Base-by-base conservation (phyloP, 2,797 vertebrate genomes). In the Microctenopoma lineatum region DNA sequence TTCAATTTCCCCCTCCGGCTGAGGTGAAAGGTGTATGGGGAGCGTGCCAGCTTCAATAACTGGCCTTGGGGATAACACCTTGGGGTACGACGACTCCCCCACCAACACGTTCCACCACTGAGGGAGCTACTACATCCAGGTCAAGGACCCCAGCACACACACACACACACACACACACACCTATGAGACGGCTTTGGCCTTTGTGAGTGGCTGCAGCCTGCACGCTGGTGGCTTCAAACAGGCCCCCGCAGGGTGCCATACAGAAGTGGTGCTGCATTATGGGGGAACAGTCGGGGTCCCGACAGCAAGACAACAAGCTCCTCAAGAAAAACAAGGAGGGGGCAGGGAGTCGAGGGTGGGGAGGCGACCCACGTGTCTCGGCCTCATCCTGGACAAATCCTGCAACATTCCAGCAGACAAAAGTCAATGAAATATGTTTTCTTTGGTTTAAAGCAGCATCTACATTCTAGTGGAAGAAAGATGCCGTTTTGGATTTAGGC, bases 1-100 rank as follows among this genome's bases (percentile, higher is more conserved):
- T 91, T 90, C 85, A 90, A 89, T 86, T 83, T 71, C 81, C 82
- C 84, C 80, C 72, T 63, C 59, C 65, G 74, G 74, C 47, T 15
- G 42, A 75, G 86, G 80, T 84, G 77, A 86, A 85, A 87, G 87
- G 84, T 90, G 84, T 59, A 75, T 21, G 55, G 77, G 79, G 79
- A 79, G 82, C 27, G 16, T 66, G 82, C 65, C 78, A 42, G 83
- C 77, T 84, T 86, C 67, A 77, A 80, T 84, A 75, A 70, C 70
- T 44, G 39, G 42, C 38, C 70, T 78, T 8, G 32, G 7, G 32
- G 32, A 51, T 11, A 38, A 59, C 73, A 71, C 66, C 57, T 73
- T 70, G 65, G 58, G 72, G 39, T 15, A 26, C 64, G 79, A 83
- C 81, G 84, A 85, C 80, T 34, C 81, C 72, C 75, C 67, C 71